Base-by-base conservation (phyloP, 2,113 vertebrate species). In the Anhinga anhinga region DNA sequence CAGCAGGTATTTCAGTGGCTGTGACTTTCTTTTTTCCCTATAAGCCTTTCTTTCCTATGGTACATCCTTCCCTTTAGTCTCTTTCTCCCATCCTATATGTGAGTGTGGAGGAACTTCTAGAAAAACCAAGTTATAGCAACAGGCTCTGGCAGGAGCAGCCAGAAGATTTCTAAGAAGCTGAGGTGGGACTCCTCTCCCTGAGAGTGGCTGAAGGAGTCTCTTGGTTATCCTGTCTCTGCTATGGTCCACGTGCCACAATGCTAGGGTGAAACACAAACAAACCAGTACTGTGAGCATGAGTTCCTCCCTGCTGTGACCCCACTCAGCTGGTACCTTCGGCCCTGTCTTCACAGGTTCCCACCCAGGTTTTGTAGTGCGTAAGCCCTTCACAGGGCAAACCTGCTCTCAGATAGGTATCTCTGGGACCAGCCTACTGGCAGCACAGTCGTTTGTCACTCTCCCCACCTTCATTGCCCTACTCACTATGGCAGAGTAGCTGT, bases 1-100 rank as follows among this genome's bases (percentile, higher is more conserved):
- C 99, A 97, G 98, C 99, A 99, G 99, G 99, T 99, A 98, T 95
- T 79, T 73, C 17, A 27, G 42, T n/a, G 20, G 42, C 20, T 45
- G 77, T 47, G 92, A 34, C 10, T 79, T 77, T 70, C 67, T 93
- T 70, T 80, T 44, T 50, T 71, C 82, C 40, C 73, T 66, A 1
- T 85, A 67, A 67, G 73, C 44, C 62, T 89, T 91, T 69, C 38
- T 85, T 87, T 74, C 62, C 79, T 87, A 14, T 78, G n/a, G 53
- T 47, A 38, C 66, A 4, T 84, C 44, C 73, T 84, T 69, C 56
- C 84, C 67, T 85, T 25, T 77, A 67, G 67, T 50, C 32, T 80
- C 32, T 6, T 90, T 40, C 12, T 65, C 66, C 80, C 45, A 30
- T 71, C 83, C 86, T 34, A 1, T 82, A 58, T 70, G 61, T 34